Evolutionary conservation across 2,888 invertebrate genomes (phyloP).

Genomic region (Amaurobius ferox): DNA sequence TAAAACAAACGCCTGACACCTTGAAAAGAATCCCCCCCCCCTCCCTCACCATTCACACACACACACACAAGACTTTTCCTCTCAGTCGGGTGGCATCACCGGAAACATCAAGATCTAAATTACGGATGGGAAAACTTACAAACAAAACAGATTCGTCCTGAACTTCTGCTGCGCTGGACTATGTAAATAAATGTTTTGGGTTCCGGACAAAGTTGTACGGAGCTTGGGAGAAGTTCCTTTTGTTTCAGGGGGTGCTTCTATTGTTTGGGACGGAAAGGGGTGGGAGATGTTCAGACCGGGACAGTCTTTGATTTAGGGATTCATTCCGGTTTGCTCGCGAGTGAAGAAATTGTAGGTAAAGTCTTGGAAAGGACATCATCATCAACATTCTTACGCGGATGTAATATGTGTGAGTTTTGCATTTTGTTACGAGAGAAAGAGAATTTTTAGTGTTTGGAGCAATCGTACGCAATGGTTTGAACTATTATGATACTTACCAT

Average conservation of each 20-base stretch:
- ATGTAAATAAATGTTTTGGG: constrained; percentile 67
- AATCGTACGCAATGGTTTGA: no score
- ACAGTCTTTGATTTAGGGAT: constrained; percentile 3
- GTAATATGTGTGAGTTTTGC: no score
- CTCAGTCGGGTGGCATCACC: constrained; percentile 40
- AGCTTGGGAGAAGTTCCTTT: constrained; percentile 6
- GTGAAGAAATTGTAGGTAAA: constrained; percentile 1
- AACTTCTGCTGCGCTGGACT: constrained; percentile 62
- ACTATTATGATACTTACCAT: no score
- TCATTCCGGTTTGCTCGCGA: not conserved
- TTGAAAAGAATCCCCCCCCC: constrained; percentile 52
- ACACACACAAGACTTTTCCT: constrained; percentile 30
- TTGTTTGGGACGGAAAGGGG: constrained; percentile 6
- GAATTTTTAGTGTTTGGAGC: no score
- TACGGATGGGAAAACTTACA: constrained; percentile 56
- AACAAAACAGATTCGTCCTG: constrained; percentile 32
- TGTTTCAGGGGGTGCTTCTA: not conserved
- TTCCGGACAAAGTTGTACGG: constrained; percentile 9
- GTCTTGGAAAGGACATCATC: not conserved
- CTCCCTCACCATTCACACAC: not conserved
- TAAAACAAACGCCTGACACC: constrained; percentile 51
- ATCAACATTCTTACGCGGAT: no score
- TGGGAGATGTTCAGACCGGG: not conserved
- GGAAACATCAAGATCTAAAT: constrained; percentile 67
- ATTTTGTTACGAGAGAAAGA: no score